Evolutionary conservation across 2,113 vertebrate species (phyloP), one percentile per base, ranked within the genome.

Genomic region (Emydocephalus ijimae): DNA sequence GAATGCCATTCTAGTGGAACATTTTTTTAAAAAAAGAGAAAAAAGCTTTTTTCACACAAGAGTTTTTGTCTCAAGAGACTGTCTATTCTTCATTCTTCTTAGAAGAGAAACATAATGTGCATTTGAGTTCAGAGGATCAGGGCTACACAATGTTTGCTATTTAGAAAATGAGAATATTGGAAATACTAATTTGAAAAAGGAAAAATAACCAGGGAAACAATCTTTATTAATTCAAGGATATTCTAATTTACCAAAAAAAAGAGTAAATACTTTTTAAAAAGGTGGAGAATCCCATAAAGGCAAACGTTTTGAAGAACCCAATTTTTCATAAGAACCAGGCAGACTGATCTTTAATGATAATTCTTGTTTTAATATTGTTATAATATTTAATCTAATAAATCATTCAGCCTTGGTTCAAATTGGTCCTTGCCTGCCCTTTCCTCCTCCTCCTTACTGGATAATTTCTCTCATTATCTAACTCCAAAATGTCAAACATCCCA

Each of bases 31-130:
- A n/a, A 69, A 81, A 81, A 43, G 34, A 57, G 54, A 4, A 29
- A 74, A 26, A 59, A 5, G 43, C 64, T 23, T 59, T 85, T n/a
- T 74, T 20, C 50, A 54, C 57, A 88, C 90, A 0, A 6, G 26
- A n/a, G 34, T 1, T 81, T 29, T 56, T 55, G 6, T 64, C 0
- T 0, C 56, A 54, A 48, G 64, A 74, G 39, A n/a, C 20, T 6
- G 57, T 26, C 3, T 61, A 74, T 43, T 18, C 1, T 8, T 55
- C 11, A 5, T 91, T 9, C 3, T 1, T 20, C 54, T 26, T 26
- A 26, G 23, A 45, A 4, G 8, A 57, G 61, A 64, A 0, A 0
- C 39, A 26, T 11, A 0, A 2, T 0, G 20, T 89, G 48, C 81
- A 87, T 57, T 18, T 26, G 26, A 56, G 90, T 85, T 91, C 55